Evolutionary conservation across 2,797 vertebrate species (phyloP).

Genomic region (Phrynocephalus vlangalii): DNA sequence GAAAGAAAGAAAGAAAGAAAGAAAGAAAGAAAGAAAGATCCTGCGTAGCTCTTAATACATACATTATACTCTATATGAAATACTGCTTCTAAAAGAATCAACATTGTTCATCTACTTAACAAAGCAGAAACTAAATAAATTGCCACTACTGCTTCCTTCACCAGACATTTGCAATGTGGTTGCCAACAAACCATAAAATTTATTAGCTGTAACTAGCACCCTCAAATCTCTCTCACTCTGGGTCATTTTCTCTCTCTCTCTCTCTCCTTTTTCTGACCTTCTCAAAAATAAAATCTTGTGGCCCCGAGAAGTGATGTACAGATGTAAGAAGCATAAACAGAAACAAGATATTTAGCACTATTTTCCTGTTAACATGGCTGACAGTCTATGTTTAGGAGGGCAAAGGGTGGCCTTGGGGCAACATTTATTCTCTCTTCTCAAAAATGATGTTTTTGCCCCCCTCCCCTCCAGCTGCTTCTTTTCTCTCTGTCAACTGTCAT

Average conservation of each 20-base stretch:
- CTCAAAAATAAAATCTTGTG: conserved; percentile 65
- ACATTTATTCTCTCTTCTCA: no score
- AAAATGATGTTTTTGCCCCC: not conserved
- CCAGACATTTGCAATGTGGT: conserved; percentile 71
- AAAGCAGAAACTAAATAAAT: conserved; percentile 63
- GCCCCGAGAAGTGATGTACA: conserved; percentile 35
- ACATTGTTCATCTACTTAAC: conserved; percentile 63
- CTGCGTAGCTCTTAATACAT: no score
- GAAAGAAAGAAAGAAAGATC: no score
- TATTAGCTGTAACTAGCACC: conserved; percentile 73
- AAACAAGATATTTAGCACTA: conserved; percentile 66
- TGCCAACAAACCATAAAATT: conserved; percentile 76
- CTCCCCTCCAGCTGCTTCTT: no score
- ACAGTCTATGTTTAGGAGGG: conserved; percentile 33
- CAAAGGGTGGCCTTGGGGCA: not conserved
- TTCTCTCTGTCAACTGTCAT: not conserved
- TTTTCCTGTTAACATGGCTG: conserved; percentile 22
- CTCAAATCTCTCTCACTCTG: conserved; percentile 30
- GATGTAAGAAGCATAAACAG: conserved; percentile 59
- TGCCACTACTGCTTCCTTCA: conserved; percentile 62
- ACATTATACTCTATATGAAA: conserved; percentile 29
- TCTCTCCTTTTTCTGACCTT: conserved; percentile 62
- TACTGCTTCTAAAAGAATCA: conserved; percentile 53
- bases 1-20: no score
- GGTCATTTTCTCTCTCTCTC: conserved; percentile 34